A percentile compares a stretch with the other conserved stretches of the same genome.
Conservation (phyloP, 2,113 vertebrate genomes). For the Tachycineta bicolor region DNA sequence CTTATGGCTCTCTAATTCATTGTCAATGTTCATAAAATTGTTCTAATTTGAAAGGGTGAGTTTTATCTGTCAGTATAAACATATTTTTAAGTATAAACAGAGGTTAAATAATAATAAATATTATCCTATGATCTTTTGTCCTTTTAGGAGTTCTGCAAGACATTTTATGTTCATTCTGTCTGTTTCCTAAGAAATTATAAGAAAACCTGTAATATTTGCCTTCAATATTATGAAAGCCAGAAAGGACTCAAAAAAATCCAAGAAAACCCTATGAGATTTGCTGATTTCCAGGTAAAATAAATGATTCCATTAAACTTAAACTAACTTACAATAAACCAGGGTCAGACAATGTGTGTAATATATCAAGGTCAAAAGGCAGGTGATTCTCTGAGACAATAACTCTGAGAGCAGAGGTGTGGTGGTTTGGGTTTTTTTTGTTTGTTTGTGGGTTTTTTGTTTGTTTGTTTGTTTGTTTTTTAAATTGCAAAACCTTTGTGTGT, state of each 20-base stretch:
- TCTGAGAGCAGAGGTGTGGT: not conserved
- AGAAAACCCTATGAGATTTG: not conserved
- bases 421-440: too few species aligned
- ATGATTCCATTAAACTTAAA: not conserved
- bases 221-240: not conserved
- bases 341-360: not conserved
- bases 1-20: not conserved
- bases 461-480: not conserved
- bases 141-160: not conserved
- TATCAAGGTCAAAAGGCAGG: constrained; percentile 18
- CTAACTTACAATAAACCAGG: not conserved
- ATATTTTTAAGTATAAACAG: not conserved
- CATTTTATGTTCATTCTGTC: not conserved
- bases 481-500: not conserved
- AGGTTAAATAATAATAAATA: not conserved
- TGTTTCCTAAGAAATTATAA: not conserved
- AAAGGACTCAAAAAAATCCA: not conserved
- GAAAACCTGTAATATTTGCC: not conserved
- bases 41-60: not conserved
- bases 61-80: not conserved
- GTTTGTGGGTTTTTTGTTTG: not conserved
- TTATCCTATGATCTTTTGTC: not conserved
- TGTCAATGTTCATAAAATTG: not conserved
- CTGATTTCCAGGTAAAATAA: not conserved
- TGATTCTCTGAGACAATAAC: not conserved